Percentiles rank a stretch among this genome's conserved stretches.
Conservation (phyloP, 2,113 vertebrate genomes). For the Parotia lawesii region DNA sequence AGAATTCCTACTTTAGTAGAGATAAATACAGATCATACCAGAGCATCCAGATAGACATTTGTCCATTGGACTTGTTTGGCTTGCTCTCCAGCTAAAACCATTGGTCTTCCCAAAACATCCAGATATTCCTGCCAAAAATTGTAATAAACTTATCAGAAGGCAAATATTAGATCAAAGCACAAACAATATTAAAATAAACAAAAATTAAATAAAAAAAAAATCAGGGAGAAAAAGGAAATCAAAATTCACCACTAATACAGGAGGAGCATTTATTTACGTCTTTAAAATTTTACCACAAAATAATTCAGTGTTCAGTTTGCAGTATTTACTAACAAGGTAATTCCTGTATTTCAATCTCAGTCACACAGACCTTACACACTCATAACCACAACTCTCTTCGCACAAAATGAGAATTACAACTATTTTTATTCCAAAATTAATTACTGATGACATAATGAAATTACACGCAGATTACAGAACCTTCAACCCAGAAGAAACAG, state of each 20-base stretch:
- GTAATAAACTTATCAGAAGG: neutral
- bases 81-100: slow-evolving; percentile 92
- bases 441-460: neutral
- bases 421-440: neutral
- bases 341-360: neutral
- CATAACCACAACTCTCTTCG: neutral
- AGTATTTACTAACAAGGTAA: neutral
- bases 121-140: slow-evolving; percentile 85
- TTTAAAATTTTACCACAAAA: neutral
- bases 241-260: neutral
- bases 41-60: slow-evolving; percentile 93
- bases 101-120: slow-evolving; percentile 94
- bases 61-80: slow-evolving; percentile 98
- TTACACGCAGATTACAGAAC: neutral
- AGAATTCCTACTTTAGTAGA: neutral
- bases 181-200: neutral
- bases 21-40: slow-evolving; percentile 77
- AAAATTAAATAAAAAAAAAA: neutral
- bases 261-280: neutral
- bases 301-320: neutral
- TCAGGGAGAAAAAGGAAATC: neutral
- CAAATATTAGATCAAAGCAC: neutral
- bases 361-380: neutral
- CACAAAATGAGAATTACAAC: neutral
- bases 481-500: neutral